Evolutionary conservation across 2,797 vertebrate species (phyloP), one percentile per base, ranked within the genome.

Genomic region (Malurus splendens): DNA sequence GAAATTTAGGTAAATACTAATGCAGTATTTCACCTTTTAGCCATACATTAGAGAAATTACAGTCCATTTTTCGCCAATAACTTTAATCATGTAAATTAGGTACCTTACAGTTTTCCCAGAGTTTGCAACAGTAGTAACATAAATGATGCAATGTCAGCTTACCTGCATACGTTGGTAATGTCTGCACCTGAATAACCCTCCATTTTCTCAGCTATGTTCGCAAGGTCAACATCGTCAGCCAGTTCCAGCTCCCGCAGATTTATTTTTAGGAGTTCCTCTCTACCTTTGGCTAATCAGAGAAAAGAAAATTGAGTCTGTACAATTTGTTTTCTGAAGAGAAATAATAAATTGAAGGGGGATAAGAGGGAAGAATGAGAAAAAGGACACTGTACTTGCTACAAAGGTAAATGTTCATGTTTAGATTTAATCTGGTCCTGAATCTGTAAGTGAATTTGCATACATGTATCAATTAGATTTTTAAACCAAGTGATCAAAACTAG

Each of bases 111-210:
- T 55, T 73, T 66, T 80, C 76, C 62, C 18, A 18, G 44, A 67
- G 18, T 65, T 17, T 90, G 24, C 28, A 89, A 32, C 47, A 72
- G 36, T 3, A 48, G 6, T 22, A 62, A 66, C 18, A 54, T 39
- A 66, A 83, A 51, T 50, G 11, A 68, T 81, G 56, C 30, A 54
- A 54, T 14, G 32, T 33, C 55, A 82, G 42, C 95, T 79, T 93
- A 99, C 99, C 99, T 99, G 99, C 99, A 99, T 28, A 99, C 99
- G 0, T 99, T 99, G 86, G 99, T 99, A 78, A 99, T 99, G 95
- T 99, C 99, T 2, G 99, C 99, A 91, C 99, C 99, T 6, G 99
- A 99, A 92, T 99, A 99, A 28, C 99, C 99, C 91, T 99, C 98
- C 98, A 99, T 98, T 87, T 99, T 98, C 94, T 99, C 98, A 18